Evolutionary conservation across 2,113 vertebrate species (phyloP).

Genomic region (Emydocephalus ijimae): DNA sequence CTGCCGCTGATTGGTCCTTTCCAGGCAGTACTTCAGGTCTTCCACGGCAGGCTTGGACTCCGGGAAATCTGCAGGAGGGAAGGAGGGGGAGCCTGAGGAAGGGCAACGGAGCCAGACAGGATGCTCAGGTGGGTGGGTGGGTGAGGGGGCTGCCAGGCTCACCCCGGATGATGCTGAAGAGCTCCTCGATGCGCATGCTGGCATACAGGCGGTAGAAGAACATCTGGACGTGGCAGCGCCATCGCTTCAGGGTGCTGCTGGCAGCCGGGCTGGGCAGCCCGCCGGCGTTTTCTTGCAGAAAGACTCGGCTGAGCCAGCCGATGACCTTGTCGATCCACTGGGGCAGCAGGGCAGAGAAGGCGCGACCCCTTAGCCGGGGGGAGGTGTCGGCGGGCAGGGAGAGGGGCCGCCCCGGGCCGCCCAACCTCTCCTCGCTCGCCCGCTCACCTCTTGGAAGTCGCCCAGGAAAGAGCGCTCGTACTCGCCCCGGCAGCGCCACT

Average conservation of each 20-base stretch:
- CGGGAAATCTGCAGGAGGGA: constrained; percentile 83
- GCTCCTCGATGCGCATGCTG: constrained; percentile 93
- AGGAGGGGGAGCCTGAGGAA: neutral
- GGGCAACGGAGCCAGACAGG: too few species aligned
- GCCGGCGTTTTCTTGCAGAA: constrained; percentile 67
- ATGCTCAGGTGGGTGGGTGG: neutral
- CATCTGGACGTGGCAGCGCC: constrained; percentile 91
- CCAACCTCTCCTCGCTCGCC: neutral
- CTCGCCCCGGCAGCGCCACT: constrained; percentile 88
- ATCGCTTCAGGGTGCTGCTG: constrained; percentile 78
- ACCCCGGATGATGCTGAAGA: constrained; percentile 97
- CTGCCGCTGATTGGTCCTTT: constrained; percentile 92
- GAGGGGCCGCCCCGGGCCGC: too few species aligned
- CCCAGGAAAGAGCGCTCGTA: constrained; percentile 90
- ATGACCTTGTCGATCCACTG: constrained; percentile 95
- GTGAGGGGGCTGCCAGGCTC: neutral
- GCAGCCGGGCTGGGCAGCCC: constrained; percentile 47
- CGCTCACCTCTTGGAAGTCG: constrained; percentile 87
- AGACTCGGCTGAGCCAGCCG: constrained; percentile 91
- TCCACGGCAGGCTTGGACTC: constrained; percentile 94
- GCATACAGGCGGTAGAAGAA: constrained; percentile 96
- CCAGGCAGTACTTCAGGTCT: constrained; percentile 93
- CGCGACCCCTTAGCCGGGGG: fast-evolving
- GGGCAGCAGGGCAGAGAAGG: fast-evolving
- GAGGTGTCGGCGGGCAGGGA: too few species aligned